Evolutionary conservation across 2,888 invertebrate genomes (phyloP).

Genomic region (Dryomyza anilis): DNA sequence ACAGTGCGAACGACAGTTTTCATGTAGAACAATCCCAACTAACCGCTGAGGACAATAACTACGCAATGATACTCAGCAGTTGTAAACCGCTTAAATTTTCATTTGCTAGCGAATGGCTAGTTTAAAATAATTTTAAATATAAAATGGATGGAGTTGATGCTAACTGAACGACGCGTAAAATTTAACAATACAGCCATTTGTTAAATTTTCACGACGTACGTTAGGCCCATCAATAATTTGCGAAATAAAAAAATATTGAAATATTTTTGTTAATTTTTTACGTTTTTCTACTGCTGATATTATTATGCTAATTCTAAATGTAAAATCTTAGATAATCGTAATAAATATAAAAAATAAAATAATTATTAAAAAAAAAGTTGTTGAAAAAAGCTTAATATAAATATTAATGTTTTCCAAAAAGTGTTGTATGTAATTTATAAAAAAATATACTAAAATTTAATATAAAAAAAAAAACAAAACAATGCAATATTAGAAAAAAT

Average conservation of each 20-base stretch:
- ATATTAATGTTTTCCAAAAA: constrained; percentile 30
- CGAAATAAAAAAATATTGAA: too few relatives aligned
- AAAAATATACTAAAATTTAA: neutral
- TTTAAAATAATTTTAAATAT: constrained; percentile 41
- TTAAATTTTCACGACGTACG: constrained; percentile 23
- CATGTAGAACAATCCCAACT: constrained; percentile 21
- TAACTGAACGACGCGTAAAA: constrained; percentile 20
- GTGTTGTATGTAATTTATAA: neutral
- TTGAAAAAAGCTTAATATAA: neutral
- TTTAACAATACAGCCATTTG: constrained; percentile 37
- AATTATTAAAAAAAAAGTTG: constrained; percentile 4
- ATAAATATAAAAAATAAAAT: neutral
- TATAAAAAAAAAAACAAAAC: neutral
- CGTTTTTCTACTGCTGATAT: constrained; percentile 28
- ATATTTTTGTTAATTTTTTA: constrained; percentile 19
- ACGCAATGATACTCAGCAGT: constrained; percentile 56
- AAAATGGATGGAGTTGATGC: constrained; percentile 11
- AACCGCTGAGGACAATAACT: constrained; percentile 58
- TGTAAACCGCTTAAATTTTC: constrained; percentile 58
- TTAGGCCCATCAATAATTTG: neutral
- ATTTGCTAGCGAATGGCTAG: constrained; percentile 61
- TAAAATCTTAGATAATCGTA: neutral
- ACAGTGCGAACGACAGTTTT: constrained; percentile 31
- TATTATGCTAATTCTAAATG: constrained; percentile 1
- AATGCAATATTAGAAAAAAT: too few relatives aligned